These are phyloP conservation scores for Myotis yumanensis DNA, from an alignment of 2,113 vertebrate species.

Conservation along the genomic window DNA sequence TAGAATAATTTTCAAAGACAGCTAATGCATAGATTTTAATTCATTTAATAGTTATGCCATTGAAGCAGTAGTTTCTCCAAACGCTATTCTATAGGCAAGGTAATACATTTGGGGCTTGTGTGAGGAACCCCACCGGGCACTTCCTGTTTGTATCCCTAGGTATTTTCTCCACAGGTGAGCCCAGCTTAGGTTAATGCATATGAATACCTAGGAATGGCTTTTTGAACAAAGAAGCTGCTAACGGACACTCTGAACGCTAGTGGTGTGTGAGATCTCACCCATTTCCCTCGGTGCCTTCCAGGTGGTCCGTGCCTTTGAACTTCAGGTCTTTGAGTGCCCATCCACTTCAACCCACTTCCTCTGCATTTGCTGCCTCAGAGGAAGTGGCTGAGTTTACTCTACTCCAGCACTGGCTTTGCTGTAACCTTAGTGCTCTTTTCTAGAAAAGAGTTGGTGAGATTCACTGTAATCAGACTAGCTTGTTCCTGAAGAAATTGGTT, in stretches of 20 bases:
- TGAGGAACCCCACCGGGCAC: not conserved
- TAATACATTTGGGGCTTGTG: not conserved
- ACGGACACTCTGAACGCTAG: not conserved
- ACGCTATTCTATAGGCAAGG: not conserved
- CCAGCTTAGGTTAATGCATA: not conserved
- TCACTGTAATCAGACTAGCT: not conserved
- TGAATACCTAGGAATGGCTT: not conserved
- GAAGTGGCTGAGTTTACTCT: not conserved
- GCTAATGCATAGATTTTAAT: conserved; percentile 11
- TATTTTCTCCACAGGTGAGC: not conserved
- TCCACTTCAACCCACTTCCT: not conserved
- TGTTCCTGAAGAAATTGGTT: conserved; percentile 12
- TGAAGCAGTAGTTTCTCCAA: not conserved
- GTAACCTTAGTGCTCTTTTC: not conserved
- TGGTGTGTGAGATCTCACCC: not conserved
- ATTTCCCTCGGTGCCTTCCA: not conserved
- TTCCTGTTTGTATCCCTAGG: not conserved
- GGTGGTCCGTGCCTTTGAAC: not conserved
- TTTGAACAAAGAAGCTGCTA: not conserved
- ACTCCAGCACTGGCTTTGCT: not conserved
- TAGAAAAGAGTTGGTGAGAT: not conserved
- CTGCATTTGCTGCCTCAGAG: not conserved
- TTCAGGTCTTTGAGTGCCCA: not conserved
- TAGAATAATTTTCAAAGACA: conserved; percentile 23
- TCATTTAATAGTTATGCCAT: not conserved